These are phyloP conservation scores for Cecropterus lyciades DNA, from an alignment of 1,140 invertebrate genomes.

Conservation along the genomic window DNA sequence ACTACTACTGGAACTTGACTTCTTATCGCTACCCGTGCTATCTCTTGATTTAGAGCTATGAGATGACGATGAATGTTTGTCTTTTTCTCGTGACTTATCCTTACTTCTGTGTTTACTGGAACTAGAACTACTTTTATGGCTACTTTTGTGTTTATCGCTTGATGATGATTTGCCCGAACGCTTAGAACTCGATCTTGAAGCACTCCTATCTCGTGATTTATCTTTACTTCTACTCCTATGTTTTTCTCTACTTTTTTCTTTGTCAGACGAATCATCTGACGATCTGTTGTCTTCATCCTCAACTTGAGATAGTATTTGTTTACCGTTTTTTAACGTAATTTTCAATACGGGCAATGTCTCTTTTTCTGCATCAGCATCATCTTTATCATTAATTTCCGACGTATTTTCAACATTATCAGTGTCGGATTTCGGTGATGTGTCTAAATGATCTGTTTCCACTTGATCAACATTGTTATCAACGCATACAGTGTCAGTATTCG, in stretches of 20 bases:
- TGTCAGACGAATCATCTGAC: conserved; percentile 64
- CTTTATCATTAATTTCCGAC: conserved; percentile 38
- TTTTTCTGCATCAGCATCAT: conserved; percentile 74
- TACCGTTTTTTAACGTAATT: conserved; percentile 90
- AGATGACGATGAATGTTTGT: conserved; percentile 63
- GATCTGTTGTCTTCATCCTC: conserved; percentile 73
- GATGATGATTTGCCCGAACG: conserved; percentile 83
- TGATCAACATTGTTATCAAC: conserved; percentile 34
- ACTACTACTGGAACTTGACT: conserved; percentile 55
- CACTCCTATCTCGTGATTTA: conserved; percentile 65
- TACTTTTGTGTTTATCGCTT: conserved; percentile 78
- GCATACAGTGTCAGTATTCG: conserved; percentile 29
- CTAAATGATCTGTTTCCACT: conserved; percentile 37
- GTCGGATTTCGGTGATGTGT: conserved; percentile 28
- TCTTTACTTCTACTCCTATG: conserved; percentile 75
- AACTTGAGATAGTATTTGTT: conserved; percentile 89
- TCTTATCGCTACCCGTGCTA: conserved; percentile 55
- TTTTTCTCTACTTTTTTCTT: conserved; percentile 74
- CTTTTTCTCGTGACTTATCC: conserved; percentile 78
- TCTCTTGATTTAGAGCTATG: conserved; percentile 72
- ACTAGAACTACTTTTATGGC: conserved; percentile 71
- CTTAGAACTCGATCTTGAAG: conserved; percentile 84
- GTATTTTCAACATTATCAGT: conserved; percentile 44
- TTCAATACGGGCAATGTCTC: conserved; percentile 83
- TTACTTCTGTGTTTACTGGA: conserved; percentile 74